phyloP scores from a whole-genome alignment of 1,140 invertebrate species.

The Drosophila pandora region DNA sequence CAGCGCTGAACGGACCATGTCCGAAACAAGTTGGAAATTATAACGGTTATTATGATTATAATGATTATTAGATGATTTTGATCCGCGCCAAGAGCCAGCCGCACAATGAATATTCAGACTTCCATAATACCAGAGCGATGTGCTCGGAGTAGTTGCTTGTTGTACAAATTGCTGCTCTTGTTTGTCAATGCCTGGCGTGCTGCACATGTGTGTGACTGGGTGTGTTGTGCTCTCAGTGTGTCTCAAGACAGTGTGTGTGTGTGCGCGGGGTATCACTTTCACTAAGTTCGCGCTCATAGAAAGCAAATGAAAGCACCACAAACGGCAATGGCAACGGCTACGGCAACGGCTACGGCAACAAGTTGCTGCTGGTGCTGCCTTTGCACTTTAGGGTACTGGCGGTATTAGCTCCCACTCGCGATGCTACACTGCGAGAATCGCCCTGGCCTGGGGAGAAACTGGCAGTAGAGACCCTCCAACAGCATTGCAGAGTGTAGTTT shows the following conservation, averaged over 20 bases:
- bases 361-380: conserved; percentile 48
- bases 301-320: conserved; percentile 77
- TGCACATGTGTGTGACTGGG: conserved; percentile 8
- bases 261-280: conserved; percentile 66
- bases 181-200: conserved; percentile 42
- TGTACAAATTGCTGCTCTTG: conserved; percentile 68
- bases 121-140: conserved; percentile 5
- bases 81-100: conserved; percentile 26
- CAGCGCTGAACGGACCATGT: conserved; percentile 46
- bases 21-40: conserved; percentile 51
- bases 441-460: neutral
- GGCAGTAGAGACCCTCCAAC: no score
- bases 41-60: conserved; percentile 69
- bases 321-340: conserved; percentile 28
- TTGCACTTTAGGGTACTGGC: conserved; percentile 24
- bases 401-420: conserved; percentile 18
- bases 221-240: conserved; percentile 20
- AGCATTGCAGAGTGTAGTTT: neutral
- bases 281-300: conserved; percentile 73
- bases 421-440: conserved; percentile 1
- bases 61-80: conserved; percentile 68
- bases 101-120: conserved; percentile 53
- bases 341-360: conserved; percentile 9
- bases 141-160: conserved; percentile 23
- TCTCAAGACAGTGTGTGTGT: neutral